A percentile compares a stretch with the other conserved stretches of the same genome.
phyloP scores from a whole-genome alignment of 1,140 invertebrate genomes.

The Drosophila bifasciata region DNA sequence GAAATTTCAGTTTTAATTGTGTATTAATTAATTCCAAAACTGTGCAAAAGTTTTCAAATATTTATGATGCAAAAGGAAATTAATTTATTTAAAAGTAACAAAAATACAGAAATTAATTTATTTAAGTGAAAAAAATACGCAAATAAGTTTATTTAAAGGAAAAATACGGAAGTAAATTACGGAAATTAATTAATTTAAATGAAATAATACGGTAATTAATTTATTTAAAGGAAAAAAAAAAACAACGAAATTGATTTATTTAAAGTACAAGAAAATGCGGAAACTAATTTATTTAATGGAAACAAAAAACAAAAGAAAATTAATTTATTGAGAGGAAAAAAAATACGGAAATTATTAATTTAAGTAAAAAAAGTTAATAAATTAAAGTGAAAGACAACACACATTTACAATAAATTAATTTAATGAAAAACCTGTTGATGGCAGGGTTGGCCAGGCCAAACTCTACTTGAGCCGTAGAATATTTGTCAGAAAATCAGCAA shows the following conservation, averaged over 20 bases:
- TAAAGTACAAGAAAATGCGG: not conserved
- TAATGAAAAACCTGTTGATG: constrained; percentile 7
- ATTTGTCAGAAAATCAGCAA: too few relatives aligned
- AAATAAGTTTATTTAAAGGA: not conserved
- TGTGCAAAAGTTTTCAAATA: not conserved
- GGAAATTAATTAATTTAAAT: constrained; percentile 7
- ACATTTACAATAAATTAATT: not conserved
- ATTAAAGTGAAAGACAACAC: too few relatives aligned
- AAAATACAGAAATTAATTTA: too few relatives aligned
- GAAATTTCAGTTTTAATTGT: too few relatives aligned
- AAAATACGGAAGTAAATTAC: too few relatives aligned
- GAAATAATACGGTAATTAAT: constrained; percentile 8
- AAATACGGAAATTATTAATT: constrained; percentile 5
- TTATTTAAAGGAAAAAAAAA: too few relatives aligned
- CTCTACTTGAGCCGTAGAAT: too few relatives aligned
- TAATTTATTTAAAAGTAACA: constrained; percentile 3
- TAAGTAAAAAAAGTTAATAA: not conserved
- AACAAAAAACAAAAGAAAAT: constrained; percentile 2
- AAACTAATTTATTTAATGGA: constrained; percentile 3
- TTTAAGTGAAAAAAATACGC: too few relatives aligned
- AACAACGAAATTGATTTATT: too few relatives aligned
- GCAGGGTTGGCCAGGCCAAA: not conserved
- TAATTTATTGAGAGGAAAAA: too few relatives aligned
- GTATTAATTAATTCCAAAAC: constrained; percentile 8
- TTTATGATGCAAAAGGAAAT: not conserved